Base-by-base conservation (phyloP, 2,113 vertebrate species). In the Epinephelus moara region DNA sequence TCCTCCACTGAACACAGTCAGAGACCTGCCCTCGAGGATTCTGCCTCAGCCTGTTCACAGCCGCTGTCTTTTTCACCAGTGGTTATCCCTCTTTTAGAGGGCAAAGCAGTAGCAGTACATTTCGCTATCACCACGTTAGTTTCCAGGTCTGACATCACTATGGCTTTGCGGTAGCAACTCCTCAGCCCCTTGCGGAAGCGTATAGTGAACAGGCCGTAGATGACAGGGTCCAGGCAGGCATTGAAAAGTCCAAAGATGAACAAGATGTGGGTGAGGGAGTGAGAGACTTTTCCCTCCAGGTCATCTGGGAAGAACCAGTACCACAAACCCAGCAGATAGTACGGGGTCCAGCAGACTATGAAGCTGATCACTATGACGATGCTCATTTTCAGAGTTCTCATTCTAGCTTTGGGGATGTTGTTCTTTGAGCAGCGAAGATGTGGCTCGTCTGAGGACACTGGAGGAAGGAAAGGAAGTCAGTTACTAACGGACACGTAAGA, bases 181-280 rank as follows among this genome's bases (percentile, higher is more conserved):
- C 61, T 79, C 71, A 74, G 75, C 4, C 90, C 80, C 42, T 72
- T 83, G 21, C 71, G 82, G 82, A 93, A 92, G 59, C 90, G 94
- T 75, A 94, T 90, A 73, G 95, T 94, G 79, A 95, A 96, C 73
- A 96, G 92, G 15, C 95, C 95, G 3, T 96, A 96, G 64, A 95
- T 95, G 64, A 96, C 90, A 21, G 96, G 96, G 76, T 96, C 95
- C 45, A 95, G 91, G 76, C 95, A 95, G 21, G 95, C 75, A 47
- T 96, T 95, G 78, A 96, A 93, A 66, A 96, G 95, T 1, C 96
- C 96, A 68, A 96, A 96, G 88, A 96, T 95, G 81, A 96, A 96
- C 23, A 96, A 94, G 63, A 94, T 95, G 69, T 96, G 96, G 60
- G 94, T 96, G 27, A 95, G 86, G 27, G 95, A 93, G 69, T 95